Evolutionary conservation across 1,140 invertebrate species (phyloP).

Genomic region (Microplitis demolitor): DNA sequence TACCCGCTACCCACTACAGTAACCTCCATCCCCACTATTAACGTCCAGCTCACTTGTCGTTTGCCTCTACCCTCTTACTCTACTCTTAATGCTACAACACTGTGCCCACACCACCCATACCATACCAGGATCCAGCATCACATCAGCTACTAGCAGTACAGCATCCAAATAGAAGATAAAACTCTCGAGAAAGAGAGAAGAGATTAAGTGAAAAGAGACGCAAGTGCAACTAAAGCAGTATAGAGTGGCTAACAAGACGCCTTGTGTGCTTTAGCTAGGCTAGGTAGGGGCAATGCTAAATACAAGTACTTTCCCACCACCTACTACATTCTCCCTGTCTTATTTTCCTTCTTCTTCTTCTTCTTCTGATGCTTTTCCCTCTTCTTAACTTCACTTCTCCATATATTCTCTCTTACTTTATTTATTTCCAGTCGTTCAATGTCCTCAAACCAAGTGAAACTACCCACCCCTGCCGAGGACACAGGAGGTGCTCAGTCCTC

Average conservation of each 20-base stretch:
- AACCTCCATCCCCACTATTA: no score
- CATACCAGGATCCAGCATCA: no score
- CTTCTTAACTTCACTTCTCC: background rate
- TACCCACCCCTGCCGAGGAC: conserved; percentile 15
- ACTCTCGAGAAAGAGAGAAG: no score
- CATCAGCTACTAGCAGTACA: no score
- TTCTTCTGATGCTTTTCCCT: background rate
- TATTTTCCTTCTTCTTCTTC: conserved; percentile 7
- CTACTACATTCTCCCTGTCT: conserved; percentile 4
- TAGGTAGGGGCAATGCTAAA: conserved; percentile 51
- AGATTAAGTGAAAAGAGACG: background rate
- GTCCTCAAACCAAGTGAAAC: conserved; percentile 34
- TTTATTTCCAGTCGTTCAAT: conserved; percentile 27
- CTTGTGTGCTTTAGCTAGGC: background rate
- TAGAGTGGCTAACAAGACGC: conserved; percentile 50
- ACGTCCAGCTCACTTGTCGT: no score
- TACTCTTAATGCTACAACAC: conserved; percentile 1
- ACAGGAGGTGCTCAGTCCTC: conserved; percentile 13
- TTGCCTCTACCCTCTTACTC: background rate
- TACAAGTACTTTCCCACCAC: conserved; percentile 39
- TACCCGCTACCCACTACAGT: no score
- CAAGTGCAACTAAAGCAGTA: conserved; percentile 17
- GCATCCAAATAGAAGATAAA: no score
- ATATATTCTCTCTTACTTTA: conserved; percentile 6
- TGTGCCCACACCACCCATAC: background rate